phyloP scores from a whole-genome alignment of 2,797 vertebrate genomes.

The Oreochromis mossambicus region DNA sequence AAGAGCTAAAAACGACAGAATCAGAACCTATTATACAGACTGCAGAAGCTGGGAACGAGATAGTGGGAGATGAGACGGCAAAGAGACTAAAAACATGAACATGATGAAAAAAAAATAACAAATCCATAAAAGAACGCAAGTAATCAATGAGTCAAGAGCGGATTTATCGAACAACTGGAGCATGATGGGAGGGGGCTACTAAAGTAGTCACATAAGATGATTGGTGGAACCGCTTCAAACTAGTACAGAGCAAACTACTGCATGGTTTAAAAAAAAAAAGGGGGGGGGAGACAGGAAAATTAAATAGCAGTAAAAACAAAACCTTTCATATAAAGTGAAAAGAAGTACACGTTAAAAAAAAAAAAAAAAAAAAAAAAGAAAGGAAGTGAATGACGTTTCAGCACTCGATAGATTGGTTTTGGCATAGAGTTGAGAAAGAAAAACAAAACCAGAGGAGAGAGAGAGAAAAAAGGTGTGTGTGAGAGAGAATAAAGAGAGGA shows the following conservation, averaged over 20 bases:
- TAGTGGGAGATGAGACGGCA: conserved; percentile 3
- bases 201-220: conserved; percentile 1
- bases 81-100: conserved; percentile 22
- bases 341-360: conserved; percentile 34
- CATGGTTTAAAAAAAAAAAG: neutral
- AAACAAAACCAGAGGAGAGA: neutral
- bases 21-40: conserved; percentile 28
- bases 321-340: conserved; percentile 68
- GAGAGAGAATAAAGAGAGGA: conserved; percentile 38
- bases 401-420: conserved; percentile 66
- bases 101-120: neutral
- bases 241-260: conserved; percentile 39
- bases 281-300: conserved; percentile 29
- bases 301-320: conserved; percentile 66
- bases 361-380: neutral
- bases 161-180: conserved; percentile 10
- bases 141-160: conserved; percentile 21
- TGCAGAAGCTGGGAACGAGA: conserved; percentile 11
- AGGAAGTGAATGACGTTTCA: conserved; percentile 55
- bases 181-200: conserved; percentile 3
- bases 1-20: conserved; percentile 13
- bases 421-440: conserved; percentile 50
- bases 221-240: conserved; percentile 25
- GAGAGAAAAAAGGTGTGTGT: neutral
- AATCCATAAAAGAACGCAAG: neutral